Conservation (phyloP, 2,888 invertebrate species). For the Lypha dubia region DNA sequence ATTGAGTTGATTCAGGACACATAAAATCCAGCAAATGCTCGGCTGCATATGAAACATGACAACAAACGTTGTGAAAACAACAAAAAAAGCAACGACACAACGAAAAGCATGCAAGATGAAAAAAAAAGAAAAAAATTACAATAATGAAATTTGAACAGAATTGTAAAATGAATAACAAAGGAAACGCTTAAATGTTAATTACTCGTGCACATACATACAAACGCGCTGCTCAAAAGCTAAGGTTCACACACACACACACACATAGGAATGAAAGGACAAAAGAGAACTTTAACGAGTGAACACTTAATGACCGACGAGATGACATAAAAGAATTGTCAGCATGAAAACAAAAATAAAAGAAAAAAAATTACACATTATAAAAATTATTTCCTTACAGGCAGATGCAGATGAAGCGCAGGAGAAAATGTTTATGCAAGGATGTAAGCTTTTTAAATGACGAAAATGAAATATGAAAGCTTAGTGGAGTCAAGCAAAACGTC, state of each 20-base stretch:
- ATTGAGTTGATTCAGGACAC: constrained; percentile 54
- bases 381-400: constrained; percentile 18
- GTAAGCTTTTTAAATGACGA: too few relatives aligned
- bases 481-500: too few relatives aligned
- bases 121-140: constrained; percentile 1
- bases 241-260: background rate
- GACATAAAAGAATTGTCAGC: background rate
- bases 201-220: background rate
- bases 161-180: constrained; percentile 59
- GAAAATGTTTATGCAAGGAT: background rate
- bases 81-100: constrained; percentile 45
- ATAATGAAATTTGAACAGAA: constrained; percentile 21
- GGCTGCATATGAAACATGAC: constrained; percentile 66
- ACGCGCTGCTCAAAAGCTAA: background rate
- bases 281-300: background rate
- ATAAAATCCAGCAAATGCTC: constrained; percentile 52
- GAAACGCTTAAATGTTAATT: constrained; percentile 68
- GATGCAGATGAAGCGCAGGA: background rate
- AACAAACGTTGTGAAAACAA: constrained; percentile 22
- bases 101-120: constrained; percentile 1
- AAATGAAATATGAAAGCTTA: too few relatives aligned
- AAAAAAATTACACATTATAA: constrained; percentile 13
- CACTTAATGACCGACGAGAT: constrained; percentile 8
- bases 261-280: background rate
- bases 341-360: constrained; percentile 14